Conservation (phyloP, 1,140 invertebrate genomes). For the Drosophila nasuta region DNA sequence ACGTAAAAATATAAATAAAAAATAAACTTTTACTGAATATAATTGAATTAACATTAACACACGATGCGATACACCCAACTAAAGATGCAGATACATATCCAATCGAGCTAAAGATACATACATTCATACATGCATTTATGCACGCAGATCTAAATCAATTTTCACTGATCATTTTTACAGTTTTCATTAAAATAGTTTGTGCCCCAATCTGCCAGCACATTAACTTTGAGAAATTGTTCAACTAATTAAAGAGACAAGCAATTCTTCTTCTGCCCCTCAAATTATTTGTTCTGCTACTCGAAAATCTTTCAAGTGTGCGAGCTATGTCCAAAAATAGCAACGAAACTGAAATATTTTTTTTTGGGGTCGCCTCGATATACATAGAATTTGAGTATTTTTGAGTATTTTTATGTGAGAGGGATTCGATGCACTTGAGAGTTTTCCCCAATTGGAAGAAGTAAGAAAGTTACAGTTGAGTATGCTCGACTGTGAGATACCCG, state of each 20-base stretch:
- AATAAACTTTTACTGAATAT: conserved; percentile 74
- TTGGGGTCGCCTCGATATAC: conserved; percentile 13
- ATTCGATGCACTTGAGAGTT: conserved; percentile 65
- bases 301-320: conserved; percentile 42
- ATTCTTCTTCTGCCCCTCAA: conserved; percentile 25
- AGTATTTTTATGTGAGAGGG: conserved; percentile 23
- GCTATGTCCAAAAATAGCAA: conserved; percentile 62
- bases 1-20: conserved; percentile 15
- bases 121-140: not conserved
- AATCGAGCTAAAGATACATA: conserved; percentile 13
- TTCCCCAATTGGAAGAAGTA: conserved; percentile 35
- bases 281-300: not conserved
- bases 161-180: not conserved
- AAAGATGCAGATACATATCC: conserved; percentile 13
- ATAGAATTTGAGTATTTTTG: conserved; percentile 28
- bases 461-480: too few relatives aligned
- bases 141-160: conserved; percentile 36
- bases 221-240: conserved; percentile 35
- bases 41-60: conserved; percentile 76
- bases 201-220: not conserved
- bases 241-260: conserved; percentile 38
- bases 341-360: conserved; percentile 23
- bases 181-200: conserved; percentile 9
- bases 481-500: too few relatives aligned
- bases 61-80: conserved; percentile 10